These are phyloP conservation scores for Alitta virens DNA, from an alignment of 2,888 invertebrate species.

Conservation along the genomic window DNA sequence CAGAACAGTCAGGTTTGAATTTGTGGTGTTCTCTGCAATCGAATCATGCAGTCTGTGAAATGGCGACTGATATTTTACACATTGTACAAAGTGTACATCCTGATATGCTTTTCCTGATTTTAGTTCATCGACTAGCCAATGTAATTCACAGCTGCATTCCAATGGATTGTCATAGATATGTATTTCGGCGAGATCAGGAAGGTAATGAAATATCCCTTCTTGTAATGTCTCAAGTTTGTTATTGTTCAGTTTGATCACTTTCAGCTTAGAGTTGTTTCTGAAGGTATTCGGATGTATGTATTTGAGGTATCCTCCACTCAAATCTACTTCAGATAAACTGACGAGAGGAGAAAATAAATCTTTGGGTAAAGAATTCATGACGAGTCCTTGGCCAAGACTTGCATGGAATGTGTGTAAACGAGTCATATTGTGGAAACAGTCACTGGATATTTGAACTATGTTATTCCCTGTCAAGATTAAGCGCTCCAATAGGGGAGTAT, in stretches of 20 bases:
- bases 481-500: background rate
- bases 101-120: background rate
- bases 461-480: background rate
- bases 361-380: background rate
- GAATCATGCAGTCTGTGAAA: no score
- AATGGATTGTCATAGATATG: slow-evolving; percentile 10
- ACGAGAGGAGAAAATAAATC: background rate
- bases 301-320: background rate
- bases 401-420: no score
- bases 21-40: no score
- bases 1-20: no score
- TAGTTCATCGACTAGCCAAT: slow-evolving; percentile 6
- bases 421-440: background rate
- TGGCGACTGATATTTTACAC: slow-evolving; percentile 1
- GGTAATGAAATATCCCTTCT: slow-evolving; percentile 1
- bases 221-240: slow-evolving; percentile 3
- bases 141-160: slow-evolving; percentile 13
- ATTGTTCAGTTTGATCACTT: background rate
- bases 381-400: no score
- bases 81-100: background rate
- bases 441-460: background rate
- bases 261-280: background rate
- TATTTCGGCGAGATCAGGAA: background rate
- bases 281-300: slow-evolving; percentile 9
- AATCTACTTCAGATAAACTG: background rate